A percentile compares a stretch with the other conserved stretches of the same genome.
phyloP scores from a whole-genome alignment of 2,113 vertebrate genomes.

The Penelope pileata region DNA sequence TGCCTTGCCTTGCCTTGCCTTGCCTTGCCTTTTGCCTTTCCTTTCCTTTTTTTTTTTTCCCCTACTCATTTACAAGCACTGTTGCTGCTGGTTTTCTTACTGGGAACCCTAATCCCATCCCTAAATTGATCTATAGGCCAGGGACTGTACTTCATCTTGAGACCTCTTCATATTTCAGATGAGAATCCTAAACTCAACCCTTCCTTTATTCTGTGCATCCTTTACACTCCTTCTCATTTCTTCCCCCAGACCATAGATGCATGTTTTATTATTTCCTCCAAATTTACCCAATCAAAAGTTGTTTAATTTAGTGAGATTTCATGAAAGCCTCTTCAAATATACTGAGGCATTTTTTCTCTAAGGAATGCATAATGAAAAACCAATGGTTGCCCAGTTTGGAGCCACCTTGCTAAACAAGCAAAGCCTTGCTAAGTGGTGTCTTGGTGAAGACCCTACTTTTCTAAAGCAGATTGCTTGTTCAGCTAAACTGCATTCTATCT shows the following conservation, averaged over 20 bases:
- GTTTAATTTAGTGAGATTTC: neutral
- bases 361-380: neutral
- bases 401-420: neutral
- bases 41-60: neutral
- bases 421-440: neutral
- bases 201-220: neutral
- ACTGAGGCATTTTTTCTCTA: neutral
- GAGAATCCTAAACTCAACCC: neutral
- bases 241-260: neutral
- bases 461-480: neutral
- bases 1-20: no score
- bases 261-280: neutral
- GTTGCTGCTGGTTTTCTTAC: neutral
- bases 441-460: neutral
- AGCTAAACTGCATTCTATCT: neutral
- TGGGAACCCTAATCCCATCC: neutral
- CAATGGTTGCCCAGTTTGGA: neutral
- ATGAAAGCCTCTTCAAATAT: neutral
- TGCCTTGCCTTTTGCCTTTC: no score
- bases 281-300: neutral
- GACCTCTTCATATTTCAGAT: neutral
- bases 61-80: neutral
- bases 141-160: neutral
- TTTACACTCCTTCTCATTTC: neutral
- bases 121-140: neutral